Evolutionary conservation across 2,888 invertebrate genomes (phyloP), one percentile per base, ranked within the genome.

Genomic region (Heteropelma amictum): DNA sequence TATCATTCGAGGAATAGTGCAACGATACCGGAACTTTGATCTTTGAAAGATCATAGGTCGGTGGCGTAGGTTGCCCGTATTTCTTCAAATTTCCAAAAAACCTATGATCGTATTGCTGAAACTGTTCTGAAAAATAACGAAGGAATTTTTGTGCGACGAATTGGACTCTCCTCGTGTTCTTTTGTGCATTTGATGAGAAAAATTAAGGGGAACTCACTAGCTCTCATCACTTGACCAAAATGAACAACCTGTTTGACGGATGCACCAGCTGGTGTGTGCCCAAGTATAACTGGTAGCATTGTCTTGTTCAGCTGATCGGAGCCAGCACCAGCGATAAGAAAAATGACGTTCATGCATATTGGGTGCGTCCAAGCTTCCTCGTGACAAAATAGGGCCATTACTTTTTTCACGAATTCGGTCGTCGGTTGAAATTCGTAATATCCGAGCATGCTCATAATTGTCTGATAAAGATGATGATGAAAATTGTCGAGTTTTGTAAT

Each of bases 201-300:
- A 17, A 26, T n/a, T 2, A 26, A 23, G 6, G 17, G 8, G 17
- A 49, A 78, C 73, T 77, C 54, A 79, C 80, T 74, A 38, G 90
- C 90, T 4, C 85, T 82, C 19, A 93, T 91, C 17, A 92, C 90
- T 89, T 96, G 96, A 0, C 90, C 93, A 83, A 92, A 96, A 87
- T 96, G 96, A 2, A 93, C 89, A 5, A 95, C 85, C 85, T 95
- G 95, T 81, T 92, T 92, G 0, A 92, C 91, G 0, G 95, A 91
- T 0, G 93, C 91, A 2, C 95, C 95, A 0, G 94, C 94, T 0
- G 95, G 95, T 0, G 91, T 88, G 80, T 94, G 93, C 0, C 92
- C 92, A n/a, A 93, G 82, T 69, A 94, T 92, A 0, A 93, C 92
- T 0, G 94, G 93, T 23, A 95, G 78, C 90, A 94, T 91, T 0